Evolutionary conservation across 2,113 vertebrate species (phyloP), one percentile per base, ranked within the genome.

Genomic region (Burhinus bistriatus): DNA sequence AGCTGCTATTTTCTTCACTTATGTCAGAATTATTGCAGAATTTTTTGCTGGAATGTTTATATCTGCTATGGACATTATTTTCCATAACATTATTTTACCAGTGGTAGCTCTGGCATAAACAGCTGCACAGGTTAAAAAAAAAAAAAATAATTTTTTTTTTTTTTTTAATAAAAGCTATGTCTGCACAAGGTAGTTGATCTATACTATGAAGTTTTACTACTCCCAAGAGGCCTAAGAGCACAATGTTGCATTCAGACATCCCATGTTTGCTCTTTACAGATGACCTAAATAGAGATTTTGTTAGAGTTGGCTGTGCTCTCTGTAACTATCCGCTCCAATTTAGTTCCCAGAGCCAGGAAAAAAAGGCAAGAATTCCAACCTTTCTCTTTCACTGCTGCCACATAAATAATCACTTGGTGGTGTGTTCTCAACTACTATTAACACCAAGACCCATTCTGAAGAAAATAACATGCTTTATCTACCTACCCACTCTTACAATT

Each of bases 201-300:
- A 58, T 49, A 81, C 27, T 2, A 3, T 29, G 55, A 92, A 66
- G 19, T 89, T 91, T 58, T 78, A 75, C 45, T 70, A n/a, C 49
- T 51, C 69, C 36, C 0, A 0, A 91, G 83, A 89, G 55, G 30
- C 34, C 42, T 40, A 58, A 70, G 29, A 95, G 45, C 65, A 94
- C 38, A 92, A 66, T 15, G 22, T 34, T 71, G 59, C 42, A 58
- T 87, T 96, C 64, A 92, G 64, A 84, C 58, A 88, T 66, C 51
- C 58, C 51, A 42, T 54, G 64, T 89, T 94, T 89, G 45, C 55
- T 89, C 55, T 70, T 87, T 73, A 91, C 9, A 84, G 59, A 75
- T 81, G 86, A 92, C 89, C 72, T 84, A 94, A 97, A 95, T 23
- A 75, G 69, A n/a, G 65, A 94, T 95, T 94, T 95, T 83, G 64